Evolutionary conservation across 2,113 vertebrate genomes (phyloP).

Genomic region (Prionailurus bengalensis): DNA sequence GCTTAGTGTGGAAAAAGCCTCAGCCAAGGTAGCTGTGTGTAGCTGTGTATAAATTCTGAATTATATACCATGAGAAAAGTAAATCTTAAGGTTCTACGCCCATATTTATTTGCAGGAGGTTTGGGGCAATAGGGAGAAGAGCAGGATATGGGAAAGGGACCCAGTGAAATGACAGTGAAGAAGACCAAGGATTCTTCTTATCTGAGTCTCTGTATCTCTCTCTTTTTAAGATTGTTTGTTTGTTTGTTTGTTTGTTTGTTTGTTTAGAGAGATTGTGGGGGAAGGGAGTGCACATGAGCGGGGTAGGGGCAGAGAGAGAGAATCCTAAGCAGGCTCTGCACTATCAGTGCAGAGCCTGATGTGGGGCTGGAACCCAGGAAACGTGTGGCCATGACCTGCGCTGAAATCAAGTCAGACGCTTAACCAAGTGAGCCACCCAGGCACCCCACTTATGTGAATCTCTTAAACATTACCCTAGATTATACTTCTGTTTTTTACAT

Average conservation of each 20-base stretch:
- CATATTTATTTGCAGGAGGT: not conserved
- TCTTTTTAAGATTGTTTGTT: too few species aligned
- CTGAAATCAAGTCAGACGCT: too few species aligned
- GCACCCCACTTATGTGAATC: not conserved
- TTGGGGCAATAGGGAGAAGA: fast-evolving
- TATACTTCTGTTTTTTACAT: not conserved
- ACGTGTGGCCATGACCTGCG: too few species aligned
- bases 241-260: too few species aligned
- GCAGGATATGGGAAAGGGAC: not conserved
- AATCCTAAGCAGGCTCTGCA: too few species aligned
- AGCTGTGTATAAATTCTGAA: slow-evolving; percentile 5
- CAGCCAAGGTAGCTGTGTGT: not conserved
- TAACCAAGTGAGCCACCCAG: too few species aligned
- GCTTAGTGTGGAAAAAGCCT: not conserved
- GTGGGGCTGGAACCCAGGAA: too few species aligned
- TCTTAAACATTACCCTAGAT: not conserved
- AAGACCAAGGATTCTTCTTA: not conserved
- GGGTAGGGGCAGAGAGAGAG: too few species aligned
- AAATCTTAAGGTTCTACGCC: not conserved
- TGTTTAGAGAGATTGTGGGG: too few species aligned
- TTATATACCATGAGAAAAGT: not conserved
- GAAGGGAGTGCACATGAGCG: too few species aligned
- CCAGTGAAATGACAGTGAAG: not conserved
- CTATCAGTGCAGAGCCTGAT: too few species aligned
- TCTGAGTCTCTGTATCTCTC: not conserved